Evolutionary conservation across 2,888 invertebrate species (phyloP).

Genomic region (Linnaemya tessellans): DNA sequence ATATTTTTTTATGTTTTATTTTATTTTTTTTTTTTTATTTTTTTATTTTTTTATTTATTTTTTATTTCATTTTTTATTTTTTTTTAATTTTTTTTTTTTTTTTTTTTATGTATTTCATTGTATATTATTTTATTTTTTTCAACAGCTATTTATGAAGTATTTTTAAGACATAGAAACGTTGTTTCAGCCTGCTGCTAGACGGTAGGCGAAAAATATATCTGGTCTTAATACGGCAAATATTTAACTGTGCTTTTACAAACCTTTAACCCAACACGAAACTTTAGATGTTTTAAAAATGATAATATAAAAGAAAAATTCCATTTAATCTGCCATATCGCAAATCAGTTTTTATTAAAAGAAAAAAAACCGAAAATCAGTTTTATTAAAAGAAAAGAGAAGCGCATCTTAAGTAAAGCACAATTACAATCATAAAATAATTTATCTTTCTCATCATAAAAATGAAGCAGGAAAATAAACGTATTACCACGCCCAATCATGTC

Average conservation of each 20-base stretch:
- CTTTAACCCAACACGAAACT: not conserved
- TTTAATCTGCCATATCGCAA: slow-evolving; percentile 34
- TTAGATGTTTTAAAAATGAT: not conserved
- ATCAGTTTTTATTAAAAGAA: slow-evolving; percentile 37
- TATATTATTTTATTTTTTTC: no score
- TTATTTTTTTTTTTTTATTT: no score
- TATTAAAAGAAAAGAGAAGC: not conserved
- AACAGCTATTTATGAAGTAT: no score
- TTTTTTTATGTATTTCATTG: no score
- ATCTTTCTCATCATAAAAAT: slow-evolving; percentile 63
- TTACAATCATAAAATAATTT: slow-evolving; percentile 67
- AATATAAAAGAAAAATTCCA: not conserved
- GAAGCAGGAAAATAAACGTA: slow-evolving; percentile 28
- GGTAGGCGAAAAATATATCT: no score
- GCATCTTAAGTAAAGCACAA: slow-evolving; percentile 24
- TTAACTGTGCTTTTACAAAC: not conserved
- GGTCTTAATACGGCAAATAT: not conserved
- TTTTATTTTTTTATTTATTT: no score
- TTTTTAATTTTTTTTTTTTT: no score
- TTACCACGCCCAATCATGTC: slow-evolving; percentile 72
- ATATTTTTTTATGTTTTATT: no score
- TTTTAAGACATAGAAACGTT: no score
- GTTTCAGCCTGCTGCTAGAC: not conserved
- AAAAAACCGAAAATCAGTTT: not conserved
- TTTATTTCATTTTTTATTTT: no score